A percentile compares a stretch with the other conserved stretches of the same genome.
Evolutionary conservation across 2,888 invertebrate species (phyloP).

Genomic region (Cremastobaeus sp.): DNA sequence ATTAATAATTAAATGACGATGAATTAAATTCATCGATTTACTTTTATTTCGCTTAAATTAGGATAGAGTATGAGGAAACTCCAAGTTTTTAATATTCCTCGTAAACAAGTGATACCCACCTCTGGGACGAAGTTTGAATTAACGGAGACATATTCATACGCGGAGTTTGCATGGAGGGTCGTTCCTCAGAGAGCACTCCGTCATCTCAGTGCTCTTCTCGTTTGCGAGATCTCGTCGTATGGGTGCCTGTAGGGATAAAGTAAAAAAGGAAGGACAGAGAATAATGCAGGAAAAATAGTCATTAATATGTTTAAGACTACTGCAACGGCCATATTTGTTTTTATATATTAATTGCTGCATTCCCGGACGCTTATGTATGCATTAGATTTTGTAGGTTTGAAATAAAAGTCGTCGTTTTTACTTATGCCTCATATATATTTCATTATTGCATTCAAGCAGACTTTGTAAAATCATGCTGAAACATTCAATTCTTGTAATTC

Average conservation of each 20-base stretch:
- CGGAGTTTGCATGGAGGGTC: conserved; percentile 79
- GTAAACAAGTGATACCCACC: conserved; percentile 75
- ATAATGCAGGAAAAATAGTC: conserved; percentile 65
- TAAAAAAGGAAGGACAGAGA: conserved; percentile 62
- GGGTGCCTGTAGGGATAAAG: conserved; percentile 73
- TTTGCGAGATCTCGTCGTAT: conserved; percentile 69
- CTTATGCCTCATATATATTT: no score
- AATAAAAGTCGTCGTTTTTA: no score
- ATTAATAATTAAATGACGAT: no score
- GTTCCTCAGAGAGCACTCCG: conserved; percentile 78
- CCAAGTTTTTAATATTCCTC: conserved; percentile 78
- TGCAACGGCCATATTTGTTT: no score
- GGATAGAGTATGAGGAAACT: conserved; percentile 56
- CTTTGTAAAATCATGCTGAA: no score
- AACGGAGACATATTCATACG: conserved; percentile 79
- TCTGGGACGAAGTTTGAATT: conserved; percentile 79
- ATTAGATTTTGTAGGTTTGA: no score
- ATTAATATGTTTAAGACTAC: no score
- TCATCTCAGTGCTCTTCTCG: conserved; percentile 77
- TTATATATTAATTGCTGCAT: no score
- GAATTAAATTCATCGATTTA: conserved; percentile 57
- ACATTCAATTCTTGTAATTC: no score
- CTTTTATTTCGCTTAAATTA: conserved; percentile 54
- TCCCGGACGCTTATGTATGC: no score
- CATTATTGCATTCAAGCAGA: no score